These are phyloP conservation scores for Acheta domesticus DNA, from an alignment of 2,888 invertebrate species.

Conservation along the genomic window DNA sequence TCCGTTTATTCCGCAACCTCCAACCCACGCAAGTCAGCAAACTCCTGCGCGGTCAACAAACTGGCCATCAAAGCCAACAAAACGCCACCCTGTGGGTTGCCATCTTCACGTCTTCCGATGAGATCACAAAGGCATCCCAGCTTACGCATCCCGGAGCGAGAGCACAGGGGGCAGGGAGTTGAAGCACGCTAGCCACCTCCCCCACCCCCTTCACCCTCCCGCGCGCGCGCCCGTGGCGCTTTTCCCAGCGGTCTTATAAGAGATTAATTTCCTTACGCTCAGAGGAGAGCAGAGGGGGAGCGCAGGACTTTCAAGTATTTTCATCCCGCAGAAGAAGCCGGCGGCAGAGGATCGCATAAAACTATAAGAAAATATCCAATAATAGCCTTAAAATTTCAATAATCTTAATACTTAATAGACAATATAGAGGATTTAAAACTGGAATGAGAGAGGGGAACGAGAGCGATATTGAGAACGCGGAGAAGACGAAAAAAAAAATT, in stretches of 20 bases:
- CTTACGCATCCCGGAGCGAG: no score
- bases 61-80: no score
- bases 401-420: constrained; percentile 9
- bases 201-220: no score
- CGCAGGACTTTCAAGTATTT: background rate
- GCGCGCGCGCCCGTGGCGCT: background rate
- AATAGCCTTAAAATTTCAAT: constrained; percentile 18
- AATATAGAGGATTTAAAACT: constrained; percentile 4
- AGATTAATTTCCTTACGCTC: constrained; percentile 9
- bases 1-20: no score
- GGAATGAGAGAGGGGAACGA: background rate
- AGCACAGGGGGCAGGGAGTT: no score
- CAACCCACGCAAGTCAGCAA: no score
- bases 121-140: no score
- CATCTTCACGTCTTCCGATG: no score
- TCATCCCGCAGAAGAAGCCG: background rate
- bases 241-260: background rate
- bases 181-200: background rate
- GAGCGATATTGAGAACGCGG: background rate
- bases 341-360: background rate
- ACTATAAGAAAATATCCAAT: constrained; percentile 18
- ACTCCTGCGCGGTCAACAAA: no score
- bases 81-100: no score
- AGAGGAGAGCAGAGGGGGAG: background rate
- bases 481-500: background rate